Evolutionary conservation across 2,797 vertebrate species (phyloP).

Genomic region (Rhinella marina): DNA sequence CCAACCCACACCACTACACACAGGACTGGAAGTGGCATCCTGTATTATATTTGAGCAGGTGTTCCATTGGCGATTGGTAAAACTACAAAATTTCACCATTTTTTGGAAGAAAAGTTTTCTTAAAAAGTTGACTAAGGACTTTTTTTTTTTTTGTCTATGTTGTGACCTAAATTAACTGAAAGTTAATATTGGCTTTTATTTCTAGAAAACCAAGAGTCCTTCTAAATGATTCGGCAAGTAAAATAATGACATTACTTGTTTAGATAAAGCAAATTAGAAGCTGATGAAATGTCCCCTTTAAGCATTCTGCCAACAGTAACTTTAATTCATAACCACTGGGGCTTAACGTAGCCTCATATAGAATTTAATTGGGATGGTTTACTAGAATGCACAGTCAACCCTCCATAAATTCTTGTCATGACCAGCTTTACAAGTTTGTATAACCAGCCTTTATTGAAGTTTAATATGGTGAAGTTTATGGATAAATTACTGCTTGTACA

Average conservation of each 20-base stretch:
- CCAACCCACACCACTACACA: too few species aligned
- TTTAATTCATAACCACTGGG: neutral
- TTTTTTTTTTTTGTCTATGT: too few species aligned
- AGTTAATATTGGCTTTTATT: neutral
- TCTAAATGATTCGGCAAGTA: neutral
- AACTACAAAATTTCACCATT: too few species aligned
- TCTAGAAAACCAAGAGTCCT: neutral
- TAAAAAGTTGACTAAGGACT: too few species aligned
- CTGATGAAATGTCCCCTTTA: slow-evolving; percentile 2
- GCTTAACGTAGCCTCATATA: neutral
- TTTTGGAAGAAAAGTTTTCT: too few species aligned
- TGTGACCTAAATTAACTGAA: neutral
- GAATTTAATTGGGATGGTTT: slow-evolving; percentile 7
- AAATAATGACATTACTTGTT: neutral
- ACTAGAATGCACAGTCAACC: neutral
- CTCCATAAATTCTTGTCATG: slow-evolving; percentile 11
- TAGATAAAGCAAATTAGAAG: slow-evolving; percentile 13
- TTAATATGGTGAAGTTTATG: neutral
- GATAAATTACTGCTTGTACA: neutral
- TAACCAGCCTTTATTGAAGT: neutral
- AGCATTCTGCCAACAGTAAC: neutral
- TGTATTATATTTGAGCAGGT: too few species aligned
- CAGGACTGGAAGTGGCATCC: too few species aligned
- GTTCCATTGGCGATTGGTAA: too few species aligned
- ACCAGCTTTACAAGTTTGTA: neutral